phyloP scores from a whole-genome alignment of 2,113 vertebrate species.

The Chrysochloris asiatica region DNA sequence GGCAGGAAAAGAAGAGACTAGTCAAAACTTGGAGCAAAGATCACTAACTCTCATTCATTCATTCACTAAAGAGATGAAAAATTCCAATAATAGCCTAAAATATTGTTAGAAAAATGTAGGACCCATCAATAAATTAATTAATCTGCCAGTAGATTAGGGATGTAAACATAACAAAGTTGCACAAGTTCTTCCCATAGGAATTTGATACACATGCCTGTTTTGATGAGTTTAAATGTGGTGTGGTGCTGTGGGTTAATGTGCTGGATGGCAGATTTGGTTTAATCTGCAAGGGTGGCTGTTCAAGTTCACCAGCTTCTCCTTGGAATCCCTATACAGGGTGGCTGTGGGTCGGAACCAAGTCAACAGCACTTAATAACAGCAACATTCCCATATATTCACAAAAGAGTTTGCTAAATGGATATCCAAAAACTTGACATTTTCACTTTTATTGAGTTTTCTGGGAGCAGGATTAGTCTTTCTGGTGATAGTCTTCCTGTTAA shows the following conservation, averaged over 20 bases:
- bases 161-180: fast-evolving
- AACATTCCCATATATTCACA: background rate
- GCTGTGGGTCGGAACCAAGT: no score
- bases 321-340: no score
- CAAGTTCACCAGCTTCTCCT: no score
- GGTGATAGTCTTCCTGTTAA: background rate
- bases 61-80: background rate
- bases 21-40: background rate
- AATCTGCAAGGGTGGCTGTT: no score
- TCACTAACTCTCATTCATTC: background rate
- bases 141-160: no score
- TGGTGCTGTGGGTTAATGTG: no score
- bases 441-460: background rate
- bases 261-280: no score
- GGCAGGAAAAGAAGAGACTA: background rate
- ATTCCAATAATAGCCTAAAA: no score
- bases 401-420: background rate
- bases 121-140: background rate
- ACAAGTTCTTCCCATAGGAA: background rate
- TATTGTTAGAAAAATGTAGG: background rate
- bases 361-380: no score
- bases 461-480: background rate
- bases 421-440: background rate
- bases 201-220: background rate
- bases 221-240: background rate